A percentile compares a stretch with the other conserved stretches of the same genome.
Conservation (phyloP, 2,113 vertebrate species). For the Dermatemys mawii region DNA sequence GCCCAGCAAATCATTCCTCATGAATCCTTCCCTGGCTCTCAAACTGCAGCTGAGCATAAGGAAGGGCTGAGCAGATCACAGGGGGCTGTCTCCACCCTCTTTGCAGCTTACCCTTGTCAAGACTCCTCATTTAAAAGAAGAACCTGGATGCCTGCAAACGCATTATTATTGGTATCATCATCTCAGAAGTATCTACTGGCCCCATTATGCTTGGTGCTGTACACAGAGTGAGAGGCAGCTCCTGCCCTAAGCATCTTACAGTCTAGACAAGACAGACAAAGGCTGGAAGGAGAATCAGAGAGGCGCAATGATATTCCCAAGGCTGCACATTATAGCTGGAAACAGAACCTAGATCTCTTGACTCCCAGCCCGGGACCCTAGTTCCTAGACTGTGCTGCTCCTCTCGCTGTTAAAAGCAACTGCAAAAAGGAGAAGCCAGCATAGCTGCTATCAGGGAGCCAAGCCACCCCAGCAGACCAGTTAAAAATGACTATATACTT, state of each 20-base stretch:
- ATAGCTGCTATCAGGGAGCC: not conserved
- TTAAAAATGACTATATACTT: constrained; percentile 62
- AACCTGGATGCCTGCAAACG: not conserved
- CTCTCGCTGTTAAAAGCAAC: not conserved
- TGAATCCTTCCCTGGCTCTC: too few species aligned
- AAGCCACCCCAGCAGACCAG: constrained; percentile 6
- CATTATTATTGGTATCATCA: not conserved
- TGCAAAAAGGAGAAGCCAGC: not conserved
- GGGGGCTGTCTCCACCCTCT: not conserved
- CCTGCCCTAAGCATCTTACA: not conserved
- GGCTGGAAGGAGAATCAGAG: not conserved
- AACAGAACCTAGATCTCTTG: accelerated
- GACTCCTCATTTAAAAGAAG: not conserved
- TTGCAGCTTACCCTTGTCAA: not conserved
- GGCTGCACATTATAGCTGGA: not conserved
- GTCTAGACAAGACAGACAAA: not conserved
- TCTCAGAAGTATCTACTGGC: not conserved
- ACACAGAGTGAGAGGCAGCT: not conserved
- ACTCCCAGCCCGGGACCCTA: too few species aligned
- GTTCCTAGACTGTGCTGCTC: not conserved
- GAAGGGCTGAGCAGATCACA: not conserved
- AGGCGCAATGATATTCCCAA: not conserved
- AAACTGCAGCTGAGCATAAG: too few species aligned
- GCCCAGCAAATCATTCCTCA: too few species aligned
- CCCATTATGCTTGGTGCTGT: not conserved